Conservation (phyloP, 2,113 vertebrate species). For the pig (Sus scrofa) region T2T-Sscrofa CM000812.6:240854501-240855000, state of each 20-base stretch:
- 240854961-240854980: background rate
- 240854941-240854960: constrained; percentile 2
- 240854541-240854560: background rate
- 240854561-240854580: background rate
- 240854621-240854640: background rate
- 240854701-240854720: background rate
- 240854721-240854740: background rate
- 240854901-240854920: background rate
- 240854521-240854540: background rate
- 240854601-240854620: background rate
- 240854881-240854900: background rate
- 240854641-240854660: background rate
- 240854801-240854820: background rate
- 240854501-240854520: background rate
- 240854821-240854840: background rate
- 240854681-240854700: background rate
- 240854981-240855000: no score
- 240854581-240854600: background rate
- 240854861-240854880: background rate
- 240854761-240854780: background rate
- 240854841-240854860: background rate
- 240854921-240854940: background rate
- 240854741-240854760: background rate
- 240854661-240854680: background rate
- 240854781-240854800: background rate